Evolutionary conservation across 2,888 invertebrate species (phyloP).

Genomic region (Lepas anatifera): DNA sequence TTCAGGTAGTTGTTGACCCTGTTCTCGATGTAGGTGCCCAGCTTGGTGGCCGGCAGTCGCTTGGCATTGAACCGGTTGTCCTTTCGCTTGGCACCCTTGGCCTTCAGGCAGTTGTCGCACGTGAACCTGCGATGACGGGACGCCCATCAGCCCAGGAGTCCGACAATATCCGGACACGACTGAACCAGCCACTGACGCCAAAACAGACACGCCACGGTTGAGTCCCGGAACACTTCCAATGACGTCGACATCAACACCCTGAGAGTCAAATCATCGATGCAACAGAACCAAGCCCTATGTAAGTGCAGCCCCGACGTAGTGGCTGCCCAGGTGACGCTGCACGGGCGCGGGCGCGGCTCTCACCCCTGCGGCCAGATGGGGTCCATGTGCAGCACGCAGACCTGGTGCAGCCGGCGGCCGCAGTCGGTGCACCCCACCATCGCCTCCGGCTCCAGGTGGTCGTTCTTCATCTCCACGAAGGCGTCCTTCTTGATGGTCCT

Average conservation of each 20-base stretch:
- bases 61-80: constrained; percentile 97
- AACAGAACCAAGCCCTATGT: no score
- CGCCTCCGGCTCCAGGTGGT: constrained; percentile 92
- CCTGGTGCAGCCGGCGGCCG: constrained; percentile 93
- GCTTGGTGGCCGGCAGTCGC: constrained; percentile 81
- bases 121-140: constrained; percentile 41
- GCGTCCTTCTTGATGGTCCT: constrained; percentile 93
- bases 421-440: constrained; percentile 94
- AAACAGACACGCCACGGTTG: no score
- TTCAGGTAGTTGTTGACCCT: constrained; percentile 94
- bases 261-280: no score
- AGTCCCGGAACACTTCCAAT: no score
- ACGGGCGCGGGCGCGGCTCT: constrained; percentile 36
- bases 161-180: no score
- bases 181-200: no score
- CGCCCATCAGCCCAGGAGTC: no score
- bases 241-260: no score
- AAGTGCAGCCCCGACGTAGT: no score
- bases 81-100: constrained; percentile 80
- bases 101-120: constrained; percentile 92
- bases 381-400: constrained; percentile 94
- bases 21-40: constrained; percentile 94
- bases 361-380: constrained; percentile 89
- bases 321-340: no score
- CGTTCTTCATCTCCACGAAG: constrained; percentile 97